Conservation (phyloP, 1,140 invertebrate genomes). For the Euura saliciscinereae region DNA sequence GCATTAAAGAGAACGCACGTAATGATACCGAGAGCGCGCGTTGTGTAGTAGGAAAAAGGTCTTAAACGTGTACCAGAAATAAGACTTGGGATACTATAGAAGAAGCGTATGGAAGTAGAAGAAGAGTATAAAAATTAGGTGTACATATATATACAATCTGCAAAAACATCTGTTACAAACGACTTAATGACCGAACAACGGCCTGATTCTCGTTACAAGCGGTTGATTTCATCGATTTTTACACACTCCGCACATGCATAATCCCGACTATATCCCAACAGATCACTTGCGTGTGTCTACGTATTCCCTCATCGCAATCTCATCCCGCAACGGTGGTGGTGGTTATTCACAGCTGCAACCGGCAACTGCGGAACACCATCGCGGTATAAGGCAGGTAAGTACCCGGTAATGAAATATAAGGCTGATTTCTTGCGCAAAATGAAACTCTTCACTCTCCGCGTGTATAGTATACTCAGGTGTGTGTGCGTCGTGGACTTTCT, state of each 20-base stretch:
- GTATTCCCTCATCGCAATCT: not conserved
- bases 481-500: too few relatives aligned
- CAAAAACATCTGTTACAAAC: slow-evolving; percentile 7
- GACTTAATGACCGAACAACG: slow-evolving; percentile 3
- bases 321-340: not conserved
- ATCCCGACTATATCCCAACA: too few relatives aligned
- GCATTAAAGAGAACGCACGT: not conserved
- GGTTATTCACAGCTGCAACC: too few relatives aligned
- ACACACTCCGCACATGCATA: too few relatives aligned
- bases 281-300: too few relatives aligned
- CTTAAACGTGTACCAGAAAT: not conserved
- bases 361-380: too few relatives aligned
- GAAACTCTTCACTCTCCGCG: not conserved
- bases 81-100: not conserved
- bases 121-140: not conserved
- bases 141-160: not conserved
- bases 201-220: slow-evolving; percentile 6
- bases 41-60: not conserved
- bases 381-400: not conserved
- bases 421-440: not conserved
- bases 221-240: not conserved
- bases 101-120: not conserved
- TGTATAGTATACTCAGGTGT: not conserved
- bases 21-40: not conserved
- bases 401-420: slow-evolving; percentile 1